Base-by-base conservation (phyloP, 2,797 vertebrate genomes). In the Pipistrellus pygmaeus region DNA sequence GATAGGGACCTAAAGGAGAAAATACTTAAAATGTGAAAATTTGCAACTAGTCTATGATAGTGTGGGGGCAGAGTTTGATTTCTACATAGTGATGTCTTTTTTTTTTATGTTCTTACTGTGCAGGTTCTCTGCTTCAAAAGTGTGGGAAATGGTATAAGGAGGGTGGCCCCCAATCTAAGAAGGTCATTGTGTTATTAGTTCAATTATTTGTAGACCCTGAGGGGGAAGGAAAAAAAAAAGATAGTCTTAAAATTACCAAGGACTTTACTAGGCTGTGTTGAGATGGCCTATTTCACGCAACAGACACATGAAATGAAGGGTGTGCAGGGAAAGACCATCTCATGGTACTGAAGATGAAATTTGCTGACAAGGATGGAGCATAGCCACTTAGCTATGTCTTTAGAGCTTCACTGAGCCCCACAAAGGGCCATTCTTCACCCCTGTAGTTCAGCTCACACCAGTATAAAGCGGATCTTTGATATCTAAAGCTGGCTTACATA, bases 1-100 rank as follows among this genome's bases (percentile, higher is more conserved):
- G 27, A 8, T 10, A 20, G n/a, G 64, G 64, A 68, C 64, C 32
- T n/a, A 68, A 68, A 68, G n/a, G n/a, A 68, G n/a, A 35, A 94
- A 92, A 90, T 95, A 94, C 90, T 96, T 92, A 97, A 96, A 98
- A 98, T 98, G 98, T 98, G 98, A 98, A 98, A 96, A 93, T 96
- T 94, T 98, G 98, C 98, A 98, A 98, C 98, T 98, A 98, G 94
- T 93, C 95, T 88, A 91, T 94, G 96, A 95, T 97, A 91, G 92
- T 97, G 94, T 97, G 97, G 97, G 96, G 97, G 94, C 95, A 97
- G 97, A 98, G 82, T 97, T 93, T 97, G 86, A 68, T 97, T 98
- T 93, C 57, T 92, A 93, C 93, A 78, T 93, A 84, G 73, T 93
- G 91, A 93, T 82, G 38, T 83, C 68, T 88, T 92, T 35, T 35